Evolutionary conservation across 2,797 vertebrate species (phyloP).

Genomic region (Allobates femoralis): DNA sequence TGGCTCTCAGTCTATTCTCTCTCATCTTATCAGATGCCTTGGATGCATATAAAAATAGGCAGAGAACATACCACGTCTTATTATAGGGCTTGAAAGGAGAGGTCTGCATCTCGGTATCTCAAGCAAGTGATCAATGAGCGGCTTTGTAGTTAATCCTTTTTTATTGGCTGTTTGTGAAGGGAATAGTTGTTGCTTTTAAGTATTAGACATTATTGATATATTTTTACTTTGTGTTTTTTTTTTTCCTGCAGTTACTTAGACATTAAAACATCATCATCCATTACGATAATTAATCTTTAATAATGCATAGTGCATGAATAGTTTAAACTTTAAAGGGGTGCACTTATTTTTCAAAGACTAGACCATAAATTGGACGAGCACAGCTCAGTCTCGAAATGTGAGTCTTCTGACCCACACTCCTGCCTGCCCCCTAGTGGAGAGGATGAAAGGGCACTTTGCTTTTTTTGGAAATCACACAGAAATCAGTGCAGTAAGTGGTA

Average conservation of each 20-base stretch:
- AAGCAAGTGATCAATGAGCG: neutral
- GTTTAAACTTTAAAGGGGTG: neutral
- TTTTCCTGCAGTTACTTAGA: neutral
- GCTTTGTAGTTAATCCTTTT: conserved; percentile 13
- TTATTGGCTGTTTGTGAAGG: conserved; percentile 21
- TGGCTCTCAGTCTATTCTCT: neutral
- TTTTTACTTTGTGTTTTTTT: neutral
- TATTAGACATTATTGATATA: neutral
- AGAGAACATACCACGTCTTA: neutral
- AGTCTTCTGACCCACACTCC: too few species aligned
- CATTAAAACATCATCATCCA: neutral
- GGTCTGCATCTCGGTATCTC: neutral
- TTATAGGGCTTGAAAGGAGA: conserved; percentile 7
- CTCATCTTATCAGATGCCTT: neutral
- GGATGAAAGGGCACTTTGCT: too few species aligned
- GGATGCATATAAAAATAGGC: conserved; percentile 33
- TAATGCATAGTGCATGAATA: too few species aligned
- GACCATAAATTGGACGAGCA: too few species aligned
- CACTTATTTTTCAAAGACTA: too few species aligned
- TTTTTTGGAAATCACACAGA: too few species aligned
- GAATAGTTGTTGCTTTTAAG: neutral
- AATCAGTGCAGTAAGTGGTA: too few species aligned
- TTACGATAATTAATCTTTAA: neutral
- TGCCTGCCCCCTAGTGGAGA: too few species aligned
- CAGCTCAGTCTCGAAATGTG: too few species aligned